These are phyloP conservation scores for Erinaceus europaeus DNA, from an alignment of 2,113 vertebrate species.

Conservation along the genomic window DNA sequence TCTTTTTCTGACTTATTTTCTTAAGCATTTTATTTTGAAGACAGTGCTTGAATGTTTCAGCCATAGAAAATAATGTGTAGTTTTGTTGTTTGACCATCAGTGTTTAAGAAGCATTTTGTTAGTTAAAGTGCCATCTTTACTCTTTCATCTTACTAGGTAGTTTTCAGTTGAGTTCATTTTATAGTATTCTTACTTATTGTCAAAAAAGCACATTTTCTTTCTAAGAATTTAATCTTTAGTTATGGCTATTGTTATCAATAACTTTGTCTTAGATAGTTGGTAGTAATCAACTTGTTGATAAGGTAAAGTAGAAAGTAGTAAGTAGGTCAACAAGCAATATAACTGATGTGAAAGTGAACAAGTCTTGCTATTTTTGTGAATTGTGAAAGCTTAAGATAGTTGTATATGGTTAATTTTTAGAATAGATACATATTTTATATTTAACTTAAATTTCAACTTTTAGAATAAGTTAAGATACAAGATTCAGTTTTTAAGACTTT, in stretches of 20 bases:
- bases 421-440: background rate
- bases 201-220: background rate
- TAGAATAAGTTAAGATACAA: background rate
- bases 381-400: background rate
- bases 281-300: background rate
- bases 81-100: background rate
- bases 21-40: background rate
- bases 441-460: background rate
- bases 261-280: background rate
- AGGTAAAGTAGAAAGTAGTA: background rate
- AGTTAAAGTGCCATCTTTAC: background rate
- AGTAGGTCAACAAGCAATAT: background rate
- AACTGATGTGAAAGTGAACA: conserved; percentile 16
- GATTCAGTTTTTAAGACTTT: background rate
- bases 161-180: background rate
- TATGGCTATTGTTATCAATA: background rate
- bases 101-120: conserved; percentile 24
- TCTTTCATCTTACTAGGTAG: background rate
- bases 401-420: conserved; percentile 1
- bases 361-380: conserved; percentile 12
- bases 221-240: background rate
- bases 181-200: background rate
- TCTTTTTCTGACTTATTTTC: no score
- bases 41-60: conserved; percentile 1
- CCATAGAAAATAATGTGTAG: background rate